Evolutionary conservation across 1,140 invertebrate species (phyloP), one percentile per base, ranked within the genome.

Genomic region (Triops cancriformis): DNA sequence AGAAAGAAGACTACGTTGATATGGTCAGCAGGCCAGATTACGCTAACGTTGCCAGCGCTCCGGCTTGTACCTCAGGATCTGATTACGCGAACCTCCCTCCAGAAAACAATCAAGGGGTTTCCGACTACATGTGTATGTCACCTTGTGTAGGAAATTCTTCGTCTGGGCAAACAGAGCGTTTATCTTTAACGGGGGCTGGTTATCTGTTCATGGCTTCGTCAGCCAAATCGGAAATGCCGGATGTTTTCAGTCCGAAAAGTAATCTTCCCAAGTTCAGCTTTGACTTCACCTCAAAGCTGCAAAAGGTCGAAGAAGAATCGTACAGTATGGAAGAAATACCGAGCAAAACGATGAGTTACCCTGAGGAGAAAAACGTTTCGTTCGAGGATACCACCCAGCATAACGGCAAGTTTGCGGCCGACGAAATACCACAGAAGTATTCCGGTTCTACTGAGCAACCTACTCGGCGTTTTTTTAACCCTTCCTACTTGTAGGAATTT

Each of bases 1-100:
- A 18, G 51, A 64, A 64, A 64, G 89, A 88, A 26, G 93, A 95
- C 81, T 94, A 94, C 77, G 82, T 95, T 14, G 88, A 87, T 1
- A 90, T 94, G 88, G 88, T 94, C 84, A 89, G 88, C 14, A 87
- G 91, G 0, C 92, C 92, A 0, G 90, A 92, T 80, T 91, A 90
- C 80, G 85, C 87, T 37, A 84, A 87, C 51, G 80, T 90, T 12
- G 41, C 27, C 72, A 74, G 64, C 28, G 64, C 64, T 5, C 73
- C 51, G n/a, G 28, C 73, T 27, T 43, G 28, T 28, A 73, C 72
- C 10, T 6, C 51, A 6, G 14, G 14, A 10, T 14, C 14, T 18
- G 14, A 64, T n/a, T 73, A 73, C 18, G 72, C 73, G 10, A 73
- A 73, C 23, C 18, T 23, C 9, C 3, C 51, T 18, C 14, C 51